Percentiles rank a stretch among this genome's conserved stretches.
phyloP scores from a whole-genome alignment of 1,140 invertebrate species.

The Philopotamus ludificatus region DNA sequence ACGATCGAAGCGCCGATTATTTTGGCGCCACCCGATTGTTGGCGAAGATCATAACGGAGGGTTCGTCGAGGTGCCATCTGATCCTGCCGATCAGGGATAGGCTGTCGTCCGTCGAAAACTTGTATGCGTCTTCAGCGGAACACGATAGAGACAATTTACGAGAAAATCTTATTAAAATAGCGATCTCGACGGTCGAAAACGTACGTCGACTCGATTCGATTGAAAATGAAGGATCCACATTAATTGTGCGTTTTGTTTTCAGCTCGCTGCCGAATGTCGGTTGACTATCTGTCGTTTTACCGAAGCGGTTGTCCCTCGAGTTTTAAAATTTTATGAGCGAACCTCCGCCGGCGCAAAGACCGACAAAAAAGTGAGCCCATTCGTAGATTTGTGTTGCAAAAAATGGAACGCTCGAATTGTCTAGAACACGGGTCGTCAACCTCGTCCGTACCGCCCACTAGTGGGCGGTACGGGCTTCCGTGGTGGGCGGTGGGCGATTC shows the following conservation, averaged over 20 bases:
- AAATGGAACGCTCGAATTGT: background rate
- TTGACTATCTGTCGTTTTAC: constrained; percentile 28
- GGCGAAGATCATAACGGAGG: constrained; percentile 18
- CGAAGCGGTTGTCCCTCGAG: constrained; percentile 27
- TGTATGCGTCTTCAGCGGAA: constrained; percentile 19
- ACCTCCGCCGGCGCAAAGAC: constrained; percentile 22
- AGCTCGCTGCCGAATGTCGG: constrained; percentile 31
- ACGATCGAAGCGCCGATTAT: constrained; percentile 7
- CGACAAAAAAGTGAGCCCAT: constrained; percentile 34
- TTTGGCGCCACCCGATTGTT: constrained; percentile 11
- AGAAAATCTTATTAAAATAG: constrained; percentile 32
- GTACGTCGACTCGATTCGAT: constrained; percentile 13
- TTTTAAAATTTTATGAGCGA: constrained; percentile 36
- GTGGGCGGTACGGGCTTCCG: too few species aligned
- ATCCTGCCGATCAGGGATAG: constrained; percentile 30
- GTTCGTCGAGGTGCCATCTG: constrained; percentile 32
- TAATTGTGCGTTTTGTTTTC: constrained; percentile 18
- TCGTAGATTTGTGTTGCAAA: background rate
- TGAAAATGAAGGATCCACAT: background rate
- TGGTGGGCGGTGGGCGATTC: too few species aligned
- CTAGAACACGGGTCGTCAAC: too few species aligned
- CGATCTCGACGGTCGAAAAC: constrained; percentile 28
- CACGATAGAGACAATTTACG: constrained; percentile 27
- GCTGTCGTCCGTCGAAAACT: constrained; percentile 7
- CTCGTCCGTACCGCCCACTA: too few species aligned